Evolutionary conservation across 2,113 vertebrate species (phyloP).

Genomic region (Panurus biarmicus): DNA sequence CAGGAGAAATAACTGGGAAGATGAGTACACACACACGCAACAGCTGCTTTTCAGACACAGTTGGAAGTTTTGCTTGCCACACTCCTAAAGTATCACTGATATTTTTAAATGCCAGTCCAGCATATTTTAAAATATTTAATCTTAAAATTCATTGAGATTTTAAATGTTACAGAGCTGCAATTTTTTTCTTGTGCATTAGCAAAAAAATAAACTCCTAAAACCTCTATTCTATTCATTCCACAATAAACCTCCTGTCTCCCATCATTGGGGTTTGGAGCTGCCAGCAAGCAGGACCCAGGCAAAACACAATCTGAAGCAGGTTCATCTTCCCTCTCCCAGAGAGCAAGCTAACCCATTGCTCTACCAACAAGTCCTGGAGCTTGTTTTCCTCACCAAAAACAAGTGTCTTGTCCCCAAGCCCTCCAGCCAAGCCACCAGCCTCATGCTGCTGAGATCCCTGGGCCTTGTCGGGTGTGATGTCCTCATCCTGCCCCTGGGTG

Average conservation of each 20-base stretch:
- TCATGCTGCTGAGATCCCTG: accelerated
- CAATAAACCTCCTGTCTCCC: background rate
- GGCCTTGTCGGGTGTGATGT: accelerated
- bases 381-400: background rate
- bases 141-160: background rate
- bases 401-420: background rate
- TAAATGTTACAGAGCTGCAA: background rate
- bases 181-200: background rate
- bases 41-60: background rate
- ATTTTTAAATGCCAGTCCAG: background rate
- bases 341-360: background rate
- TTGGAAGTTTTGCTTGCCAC: background rate
- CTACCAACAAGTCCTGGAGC: background rate
- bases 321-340: background rate
- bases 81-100: background rate
- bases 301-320: background rate
- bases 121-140: background rate
- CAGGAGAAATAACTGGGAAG: background rate
- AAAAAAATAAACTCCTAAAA: background rate
- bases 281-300: accelerated
- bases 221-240: background rate
- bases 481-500: accelerated
- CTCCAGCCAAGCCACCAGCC: background rate
- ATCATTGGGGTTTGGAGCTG: background rate
- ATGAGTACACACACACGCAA: background rate